Base-by-base conservation (phyloP, 2,113 vertebrate genomes). In the Dicaeum eximium region DNA sequence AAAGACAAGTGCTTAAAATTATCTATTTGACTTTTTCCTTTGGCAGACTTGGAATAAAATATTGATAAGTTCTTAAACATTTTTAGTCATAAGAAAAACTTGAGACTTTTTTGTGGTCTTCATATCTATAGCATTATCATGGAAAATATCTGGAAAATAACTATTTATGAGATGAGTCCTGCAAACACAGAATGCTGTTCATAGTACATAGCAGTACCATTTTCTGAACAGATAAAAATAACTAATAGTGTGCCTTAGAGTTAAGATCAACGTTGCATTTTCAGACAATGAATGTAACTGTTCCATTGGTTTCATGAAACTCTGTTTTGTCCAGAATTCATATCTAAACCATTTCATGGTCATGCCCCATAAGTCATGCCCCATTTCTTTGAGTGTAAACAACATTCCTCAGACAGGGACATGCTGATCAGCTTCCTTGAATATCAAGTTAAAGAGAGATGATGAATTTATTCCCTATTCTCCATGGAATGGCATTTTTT, bases 341-440 rank as follows among this genome's bases (percentile, higher is more conserved):
- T 65, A 62, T 25, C 67, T 64, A 56, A 91, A 86, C 33, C 6
- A 8, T 72, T 92, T 83, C 23, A 56, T 23, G n/a, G n/a, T n/a
- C n/a, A n/a, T n/a, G n/a, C n/a, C n/a, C n/a, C n/a, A 31, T 70
- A 91, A 85, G 57, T 89, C 89, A 90, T 54, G 79, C 45, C 45
- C 35, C 38, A 83, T 90, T 95, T 95, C 30, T 90, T 70, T 48
- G 74, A 62, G 67, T 42, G 88, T 88, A 90, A 93, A 83, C 80
- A 87, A 48, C 84, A 66, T 80, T 85, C 47, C 60, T 91, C 45
- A 54, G 58, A 73, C 45, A 91, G 66, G 50, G 73, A 57, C 50
- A 74, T 54, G 75, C 40, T 87, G 85, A 90, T 85, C 74, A 56
- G 42, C 79, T 88, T 92, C 40, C 71, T 74, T 74, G 33, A 92